phyloP scores from a whole-genome alignment of 2,113 vertebrate genomes.

The Neolamprologus sp. region DNA sequence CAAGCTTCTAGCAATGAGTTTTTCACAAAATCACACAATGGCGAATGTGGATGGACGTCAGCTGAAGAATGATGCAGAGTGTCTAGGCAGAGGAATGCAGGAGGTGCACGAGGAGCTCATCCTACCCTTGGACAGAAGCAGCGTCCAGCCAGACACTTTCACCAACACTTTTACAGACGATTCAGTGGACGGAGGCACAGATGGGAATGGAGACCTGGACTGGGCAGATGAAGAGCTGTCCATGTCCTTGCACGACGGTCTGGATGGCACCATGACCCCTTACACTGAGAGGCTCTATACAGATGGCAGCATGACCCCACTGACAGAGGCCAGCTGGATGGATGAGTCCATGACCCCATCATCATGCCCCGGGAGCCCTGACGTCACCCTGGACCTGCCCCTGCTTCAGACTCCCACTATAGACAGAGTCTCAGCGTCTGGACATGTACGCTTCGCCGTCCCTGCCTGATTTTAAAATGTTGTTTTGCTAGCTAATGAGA shows the following conservation, averaged over 20 bases:
- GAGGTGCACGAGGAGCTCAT: conserved; percentile 63
- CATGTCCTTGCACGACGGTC: conserved; percentile 54
- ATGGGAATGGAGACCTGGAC: conserved; percentile 67
- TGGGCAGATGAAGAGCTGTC: conserved; percentile 73
- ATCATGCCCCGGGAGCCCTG: conserved; percentile 55
- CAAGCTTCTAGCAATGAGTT: conserved; percentile 69
- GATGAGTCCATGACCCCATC: conserved; percentile 63
- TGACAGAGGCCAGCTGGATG: conserved; percentile 74
- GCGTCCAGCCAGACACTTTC: conserved; percentile 71
- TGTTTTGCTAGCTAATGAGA: neutral
- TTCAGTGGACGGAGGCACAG: conserved; percentile 57
- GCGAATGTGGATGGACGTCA: neutral
- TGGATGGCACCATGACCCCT: conserved; percentile 61
- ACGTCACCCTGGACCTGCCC: conserved; percentile 61
- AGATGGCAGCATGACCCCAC: conserved; percentile 63
- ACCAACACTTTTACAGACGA: conserved; percentile 45
- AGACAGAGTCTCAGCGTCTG: conserved; percentile 87
- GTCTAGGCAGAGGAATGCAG: conserved; percentile 14
- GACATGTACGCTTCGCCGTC: conserved; percentile 79
- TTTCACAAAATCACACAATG: conserved; percentile 11
- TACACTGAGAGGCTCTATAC: conserved; percentile 68
- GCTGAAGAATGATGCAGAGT: neutral
- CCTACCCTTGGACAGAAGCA: conserved; percentile 63
- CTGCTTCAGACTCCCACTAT: conserved; percentile 62
- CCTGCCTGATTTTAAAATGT: neutral